Percentiles rank a stretch among this genome's conserved stretches.
Conservation (phyloP, 2,113 vertebrate species). For the Gadus chalcogrammus region DNA sequence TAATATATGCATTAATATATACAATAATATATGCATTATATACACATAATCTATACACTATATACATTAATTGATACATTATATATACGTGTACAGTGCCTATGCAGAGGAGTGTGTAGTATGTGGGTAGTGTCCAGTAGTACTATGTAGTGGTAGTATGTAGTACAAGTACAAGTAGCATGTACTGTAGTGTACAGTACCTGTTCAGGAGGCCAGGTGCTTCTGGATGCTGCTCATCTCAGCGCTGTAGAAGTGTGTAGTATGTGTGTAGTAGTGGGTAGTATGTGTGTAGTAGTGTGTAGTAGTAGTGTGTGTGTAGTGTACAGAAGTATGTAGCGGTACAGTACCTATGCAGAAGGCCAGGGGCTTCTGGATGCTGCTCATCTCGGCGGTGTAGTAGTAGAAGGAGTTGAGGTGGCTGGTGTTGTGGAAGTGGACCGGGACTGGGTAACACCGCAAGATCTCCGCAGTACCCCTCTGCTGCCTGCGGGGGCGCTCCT, state of each 20-base stretch:
- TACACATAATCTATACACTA: too few species aligned
- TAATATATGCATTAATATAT: too few species aligned
- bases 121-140: too few species aligned
- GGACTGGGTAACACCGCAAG: constrained; percentile 90
- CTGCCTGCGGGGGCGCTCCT: constrained; percentile 86
- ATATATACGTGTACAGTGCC: too few species aligned
- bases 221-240: constrained; percentile 84
- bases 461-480: constrained; percentile 83
- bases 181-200: too few species aligned
- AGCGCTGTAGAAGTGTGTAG: constrained; percentile 60
- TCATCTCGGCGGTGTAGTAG: constrained; percentile 92
- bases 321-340: neutral
- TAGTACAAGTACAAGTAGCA: too few species aligned
- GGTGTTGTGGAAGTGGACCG: constrained; percentile 91
- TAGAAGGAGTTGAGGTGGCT: constrained; percentile 84
- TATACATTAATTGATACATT: too few species aligned
- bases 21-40: too few species aligned
- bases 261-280: neutral
- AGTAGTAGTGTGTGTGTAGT: neutral
- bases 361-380: constrained; percentile 74
- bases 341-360: constrained; percentile 83
- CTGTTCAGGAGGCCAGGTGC: constrained; percentile 63
- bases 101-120: too few species aligned
- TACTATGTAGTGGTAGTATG: too few species aligned
- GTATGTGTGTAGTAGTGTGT: neutral